Base-by-base conservation (phyloP, 2,113 vertebrate genomes). In the Myocastor coypus region DNA sequence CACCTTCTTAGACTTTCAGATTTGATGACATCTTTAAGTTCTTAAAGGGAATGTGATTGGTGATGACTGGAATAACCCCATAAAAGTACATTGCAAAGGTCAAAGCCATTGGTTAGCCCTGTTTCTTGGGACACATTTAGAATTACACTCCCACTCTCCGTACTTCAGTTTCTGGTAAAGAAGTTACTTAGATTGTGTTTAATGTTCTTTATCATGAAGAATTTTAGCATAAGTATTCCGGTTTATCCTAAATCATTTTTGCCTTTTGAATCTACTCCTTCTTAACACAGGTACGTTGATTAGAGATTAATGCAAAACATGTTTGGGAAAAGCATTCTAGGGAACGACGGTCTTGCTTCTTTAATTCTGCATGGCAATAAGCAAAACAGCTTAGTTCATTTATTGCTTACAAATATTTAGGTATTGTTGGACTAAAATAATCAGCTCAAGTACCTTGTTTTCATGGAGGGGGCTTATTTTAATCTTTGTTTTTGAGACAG, bases 71-170 rank as follows among this genome's bases (percentile, higher is more conserved):
- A 59, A 11, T 37, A 2, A 46, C 52, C 59, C 19, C 40, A 28
- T 37, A 61, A 55, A 40, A 50, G 52, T 14, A 11, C 8, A 1
- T 42, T 32, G 59, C 85, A 78, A 71, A 84, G 2, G 7, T 0
- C 3, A 71, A 42, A 90, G 17, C 5, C 69, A 2, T 3, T 11
- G 17, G 1, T 17, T 32, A 32, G 10, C 24, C 34, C 12, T 22
- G n/a, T 46, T 83, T 92, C 80, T 34, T 50, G 0, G 4, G 52
- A 75, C 75, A 80, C 10, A 10, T 77, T 26, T 17, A n/a, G 26
- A 4, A 63, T 24, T 75, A 55, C 20, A 57, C 7, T 2, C 2
- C 3, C 30, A 11, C 2, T 0, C 4, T 7, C 22, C 0, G 5
- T 89, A 12, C 3, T n/a, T 34, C 77, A 2, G 46, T 64, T 28